phyloP scores from a whole-genome alignment of 2,888 invertebrate genomes.

The Nomada ferruginata region DNA sequence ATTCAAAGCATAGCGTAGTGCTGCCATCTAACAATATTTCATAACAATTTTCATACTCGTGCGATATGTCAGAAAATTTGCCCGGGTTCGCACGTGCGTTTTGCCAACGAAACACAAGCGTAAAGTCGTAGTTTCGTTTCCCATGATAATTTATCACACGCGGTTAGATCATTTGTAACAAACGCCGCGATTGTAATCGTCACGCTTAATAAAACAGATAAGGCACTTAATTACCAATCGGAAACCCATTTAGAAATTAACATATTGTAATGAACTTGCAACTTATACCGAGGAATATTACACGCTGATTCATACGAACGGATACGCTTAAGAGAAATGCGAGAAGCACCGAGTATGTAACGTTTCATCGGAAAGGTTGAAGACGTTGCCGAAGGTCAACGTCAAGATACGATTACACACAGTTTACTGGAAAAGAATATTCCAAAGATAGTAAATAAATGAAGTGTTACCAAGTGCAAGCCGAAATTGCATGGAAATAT shows the following conservation, averaged over 20 bases:
- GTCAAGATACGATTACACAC: slow-evolving; percentile 43
- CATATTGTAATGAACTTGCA: slow-evolving; percentile 20
- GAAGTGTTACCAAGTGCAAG: not conserved
- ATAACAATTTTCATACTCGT: slow-evolving; percentile 54
- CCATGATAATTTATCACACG: not conserved
- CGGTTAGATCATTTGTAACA: not conserved
- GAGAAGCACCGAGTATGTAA: slow-evolving; percentile 12
- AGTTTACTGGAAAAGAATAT: slow-evolving; percentile 8
- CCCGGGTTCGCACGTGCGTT: slow-evolving; percentile 45
- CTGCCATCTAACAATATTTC: slow-evolving; percentile 67
- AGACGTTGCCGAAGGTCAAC: slow-evolving; percentile 61
- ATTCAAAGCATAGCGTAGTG: slow-evolving; percentile 31
- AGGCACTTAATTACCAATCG: slow-evolving; percentile 9
- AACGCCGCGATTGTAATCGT: not conserved
- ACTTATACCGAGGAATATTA: not conserved
- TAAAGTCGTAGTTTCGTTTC: slow-evolving; percentile 4
- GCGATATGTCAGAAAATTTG: slow-evolving; percentile 46
- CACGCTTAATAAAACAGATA: slow-evolving; percentile 10
- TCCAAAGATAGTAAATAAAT: not conserved
- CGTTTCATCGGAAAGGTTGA: slow-evolving; percentile 29
- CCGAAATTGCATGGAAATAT: not conserved
- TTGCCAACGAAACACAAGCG: slow-evolving; percentile 5
- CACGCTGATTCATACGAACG: not conserved
- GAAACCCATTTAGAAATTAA: slow-evolving; percentile 23
- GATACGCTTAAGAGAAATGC: slow-evolving; percentile 5